phyloP scores from a whole-genome alignment of 53 echinoderm and acorn worm genomes.

The Temnopleurus reevesii region DNA sequence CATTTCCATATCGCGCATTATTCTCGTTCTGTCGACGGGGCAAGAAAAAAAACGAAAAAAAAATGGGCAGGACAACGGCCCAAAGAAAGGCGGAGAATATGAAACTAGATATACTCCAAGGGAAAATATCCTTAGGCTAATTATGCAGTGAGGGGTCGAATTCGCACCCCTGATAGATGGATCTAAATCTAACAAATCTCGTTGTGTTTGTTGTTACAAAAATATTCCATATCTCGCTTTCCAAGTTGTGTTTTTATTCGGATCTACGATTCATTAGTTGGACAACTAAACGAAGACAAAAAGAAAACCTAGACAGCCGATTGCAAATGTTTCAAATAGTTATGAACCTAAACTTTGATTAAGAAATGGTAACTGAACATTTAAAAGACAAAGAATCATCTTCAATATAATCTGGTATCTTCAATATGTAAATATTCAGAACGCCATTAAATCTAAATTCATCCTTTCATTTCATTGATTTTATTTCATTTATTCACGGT shows the following conservation, averaged over 20 bases:
- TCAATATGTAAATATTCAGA: no score
- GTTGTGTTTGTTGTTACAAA: conserved; percentile 49
- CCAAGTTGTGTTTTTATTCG: not conserved
- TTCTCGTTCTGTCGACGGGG: not conserved
- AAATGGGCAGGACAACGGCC: not conserved
- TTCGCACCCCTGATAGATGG: conserved; percentile 31
- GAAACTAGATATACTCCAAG: conserved; percentile 38
- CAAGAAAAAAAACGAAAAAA: not conserved
- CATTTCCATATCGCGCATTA: not conserved
- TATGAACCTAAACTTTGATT: no score
- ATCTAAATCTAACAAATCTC: conserved; percentile 27
- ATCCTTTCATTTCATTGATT: no score
- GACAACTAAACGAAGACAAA: no score
- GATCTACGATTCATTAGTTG: not conserved
- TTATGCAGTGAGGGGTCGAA: conserved; percentile 2
- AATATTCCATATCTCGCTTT: conserved; percentile 4
- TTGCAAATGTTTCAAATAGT: no score
- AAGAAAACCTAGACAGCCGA: no score
- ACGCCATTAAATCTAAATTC: no score
- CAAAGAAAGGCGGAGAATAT: not conserved
- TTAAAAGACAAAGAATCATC: no score
- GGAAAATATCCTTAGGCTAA: conserved; percentile 56
- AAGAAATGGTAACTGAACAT: no score
- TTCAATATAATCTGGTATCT: no score
- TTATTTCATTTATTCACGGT: no score